Percentiles rank a stretch among this genome's conserved stretches.
Conservation (phyloP, 2,113 vertebrate species). For the Cyprinus carpio region DNA sequence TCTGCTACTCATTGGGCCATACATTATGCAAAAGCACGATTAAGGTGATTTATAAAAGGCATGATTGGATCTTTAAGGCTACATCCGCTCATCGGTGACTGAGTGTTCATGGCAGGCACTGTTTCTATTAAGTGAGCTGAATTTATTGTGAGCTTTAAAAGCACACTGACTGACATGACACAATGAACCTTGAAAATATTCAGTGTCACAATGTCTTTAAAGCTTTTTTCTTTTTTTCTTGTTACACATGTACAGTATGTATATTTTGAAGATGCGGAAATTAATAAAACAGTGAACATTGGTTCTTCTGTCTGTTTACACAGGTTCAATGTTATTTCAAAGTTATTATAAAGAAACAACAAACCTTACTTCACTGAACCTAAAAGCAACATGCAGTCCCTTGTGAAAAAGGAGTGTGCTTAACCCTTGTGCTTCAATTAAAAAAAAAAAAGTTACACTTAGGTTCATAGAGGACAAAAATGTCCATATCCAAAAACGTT, state of each 20-base stretch:
- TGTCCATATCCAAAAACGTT: too few species aligned
- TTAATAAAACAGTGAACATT: not conserved
- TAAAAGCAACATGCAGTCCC: not conserved
- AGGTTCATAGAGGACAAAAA: too few species aligned
- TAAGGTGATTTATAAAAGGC: slow-evolving; percentile 42
- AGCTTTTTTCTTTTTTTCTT: slow-evolving; percentile 8
- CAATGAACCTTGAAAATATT: not conserved
- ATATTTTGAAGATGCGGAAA: not conserved
- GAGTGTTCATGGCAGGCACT: slow-evolving; percentile 13
- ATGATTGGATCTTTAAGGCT: slow-evolving; percentile 34
- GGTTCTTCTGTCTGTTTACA: not conserved
- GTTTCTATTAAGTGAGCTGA: slow-evolving; percentile 1
- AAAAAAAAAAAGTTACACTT: too few species aligned
- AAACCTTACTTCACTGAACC: not conserved
- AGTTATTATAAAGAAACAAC: not conserved
- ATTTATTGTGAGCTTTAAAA: not conserved
- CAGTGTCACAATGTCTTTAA: not conserved
- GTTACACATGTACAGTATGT: not conserved
- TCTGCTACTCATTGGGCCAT: slow-evolving; percentile 37
- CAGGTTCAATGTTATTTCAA: not conserved
- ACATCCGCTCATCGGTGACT: slow-evolving; percentile 24
- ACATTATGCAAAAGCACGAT: slow-evolving; percentile 52
- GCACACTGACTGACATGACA: slow-evolving; percentile 29
- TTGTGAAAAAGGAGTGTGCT: not conserved
- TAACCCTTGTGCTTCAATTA: too few species aligned